Conservation (phyloP, 2,888 invertebrate genomes). For the Ligdia adustata region DNA sequence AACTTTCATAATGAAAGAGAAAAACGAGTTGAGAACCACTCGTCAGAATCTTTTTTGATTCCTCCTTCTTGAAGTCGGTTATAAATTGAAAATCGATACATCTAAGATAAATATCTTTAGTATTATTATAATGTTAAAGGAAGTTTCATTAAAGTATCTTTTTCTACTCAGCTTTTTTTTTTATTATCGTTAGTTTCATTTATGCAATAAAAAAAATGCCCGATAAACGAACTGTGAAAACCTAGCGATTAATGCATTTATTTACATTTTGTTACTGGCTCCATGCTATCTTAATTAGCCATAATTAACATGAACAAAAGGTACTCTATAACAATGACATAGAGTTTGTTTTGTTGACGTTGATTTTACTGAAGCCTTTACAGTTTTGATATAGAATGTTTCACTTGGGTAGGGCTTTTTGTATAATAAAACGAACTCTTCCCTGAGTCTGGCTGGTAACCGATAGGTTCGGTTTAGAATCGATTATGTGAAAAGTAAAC, state of each 20-base stretch:
- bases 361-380: conserved; percentile 34
- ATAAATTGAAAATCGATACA: too few relatives aligned
- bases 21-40: too few relatives aligned
- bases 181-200: conserved; percentile 44
- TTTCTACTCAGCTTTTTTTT: conserved; percentile 32
- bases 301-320: conserved; percentile 18
- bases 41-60: too few relatives aligned
- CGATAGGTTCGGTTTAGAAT: conserved; percentile 52
- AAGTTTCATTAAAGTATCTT: conserved; percentile 19
- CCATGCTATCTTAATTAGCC: conserved; percentile 38
- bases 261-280: conserved; percentile 61
- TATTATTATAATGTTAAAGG: conserved; percentile 19
- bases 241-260: conserved; percentile 72
- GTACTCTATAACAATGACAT: conserved; percentile 37
- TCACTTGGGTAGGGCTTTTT: conserved; percentile 65
- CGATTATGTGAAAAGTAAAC: neutral
- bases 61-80: too few relatives aligned
- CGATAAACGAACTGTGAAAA: conserved; percentile 70
- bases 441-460: conserved; percentile 64
- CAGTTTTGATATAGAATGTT: conserved; percentile 46
- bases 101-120: too few relatives aligned
- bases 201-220: conserved; percentile 45
- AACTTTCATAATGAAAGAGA: too few relatives aligned
- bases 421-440: conserved; percentile 72
- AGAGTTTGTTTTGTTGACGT: conserved; percentile 41